Evolutionary conservation across 2,113 vertebrate species (phyloP).

Genomic region (Macaca nemestrina): DNA sequence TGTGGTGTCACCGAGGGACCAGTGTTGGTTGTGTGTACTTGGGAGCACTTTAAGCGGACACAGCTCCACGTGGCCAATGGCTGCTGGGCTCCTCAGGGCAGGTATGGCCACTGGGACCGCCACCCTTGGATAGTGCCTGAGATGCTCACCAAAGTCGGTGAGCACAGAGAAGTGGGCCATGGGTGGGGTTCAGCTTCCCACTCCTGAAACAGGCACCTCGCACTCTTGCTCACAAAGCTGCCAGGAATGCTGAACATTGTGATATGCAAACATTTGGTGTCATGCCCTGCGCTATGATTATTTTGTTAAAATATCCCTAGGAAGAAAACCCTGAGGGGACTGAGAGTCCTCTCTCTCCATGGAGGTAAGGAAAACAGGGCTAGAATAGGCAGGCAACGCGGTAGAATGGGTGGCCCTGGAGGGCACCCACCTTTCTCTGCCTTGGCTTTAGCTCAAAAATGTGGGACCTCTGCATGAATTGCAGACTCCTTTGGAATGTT

Average conservation of each 20-base stretch:
- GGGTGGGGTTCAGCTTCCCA: too few relatives aligned
- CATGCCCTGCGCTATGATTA: neutral
- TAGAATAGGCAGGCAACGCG: neutral
- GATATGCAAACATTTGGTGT: neutral
- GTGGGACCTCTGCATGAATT: too few relatives aligned
- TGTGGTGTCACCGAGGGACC: neutral
- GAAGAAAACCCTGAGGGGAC: neutral
- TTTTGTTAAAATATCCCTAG: neutral
- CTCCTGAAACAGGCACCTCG: neutral
- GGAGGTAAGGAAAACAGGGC: neutral
- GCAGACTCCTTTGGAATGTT: neutral
- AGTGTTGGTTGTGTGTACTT: neutral
- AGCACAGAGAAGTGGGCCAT: neutral
- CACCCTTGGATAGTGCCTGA: neutral
- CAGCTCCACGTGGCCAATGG: neutral
- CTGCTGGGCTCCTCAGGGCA: neutral
- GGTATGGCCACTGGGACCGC: fast-evolving
- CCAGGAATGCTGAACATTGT: neutral
- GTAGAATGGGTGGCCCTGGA: too few relatives aligned
- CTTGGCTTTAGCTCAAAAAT: neutral
- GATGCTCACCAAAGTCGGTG: neutral
- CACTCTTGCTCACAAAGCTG: neutral
- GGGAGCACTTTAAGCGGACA: neutral
- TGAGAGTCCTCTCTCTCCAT: neutral
- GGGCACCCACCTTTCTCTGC: neutral